These are phyloP conservation scores for Argopecten irradians DNA, from an alignment of 1,140 invertebrate species.

Conservation along the genomic window DNA sequence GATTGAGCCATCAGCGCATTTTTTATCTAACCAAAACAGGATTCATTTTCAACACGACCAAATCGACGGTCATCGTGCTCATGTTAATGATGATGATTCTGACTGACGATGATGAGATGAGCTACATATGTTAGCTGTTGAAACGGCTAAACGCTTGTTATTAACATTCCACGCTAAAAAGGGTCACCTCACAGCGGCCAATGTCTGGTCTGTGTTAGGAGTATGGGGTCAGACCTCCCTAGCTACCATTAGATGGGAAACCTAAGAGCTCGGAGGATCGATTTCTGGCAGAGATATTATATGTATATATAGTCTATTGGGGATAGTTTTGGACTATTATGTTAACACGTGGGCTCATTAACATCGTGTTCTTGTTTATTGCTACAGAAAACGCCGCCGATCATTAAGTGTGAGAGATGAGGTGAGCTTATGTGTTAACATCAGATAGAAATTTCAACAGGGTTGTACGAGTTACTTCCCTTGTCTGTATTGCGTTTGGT, in stretches of 20 bases:
- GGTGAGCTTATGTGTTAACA: not conserved
- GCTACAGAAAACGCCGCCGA: not conserved
- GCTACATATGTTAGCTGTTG: not conserved
- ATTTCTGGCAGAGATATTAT: not conserved
- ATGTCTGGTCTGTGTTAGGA: not conserved
- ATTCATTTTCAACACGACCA: too few relatives aligned
- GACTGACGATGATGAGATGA: too few relatives aligned
- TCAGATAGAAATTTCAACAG: not conserved
- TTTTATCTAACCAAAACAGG: too few relatives aligned
- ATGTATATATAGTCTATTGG: not conserved
- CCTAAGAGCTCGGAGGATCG: not conserved
- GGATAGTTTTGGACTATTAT: not conserved
- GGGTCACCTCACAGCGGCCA: not conserved
- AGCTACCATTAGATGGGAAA: not conserved
- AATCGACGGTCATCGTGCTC: not conserved
- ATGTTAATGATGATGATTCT: not conserved
- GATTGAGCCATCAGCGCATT: not conserved
- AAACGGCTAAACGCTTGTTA: not conserved
- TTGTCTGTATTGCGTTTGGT: too few relatives aligned
- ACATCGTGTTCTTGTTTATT: not conserved
- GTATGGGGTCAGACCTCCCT: not conserved
- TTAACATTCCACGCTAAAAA: not conserved
- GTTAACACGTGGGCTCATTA: not conserved
- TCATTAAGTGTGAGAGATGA: not conserved
- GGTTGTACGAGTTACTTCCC: not conserved